Conservation (phyloP, 2,113 vertebrate species). For the Setophaga kirtlandii region DNA sequence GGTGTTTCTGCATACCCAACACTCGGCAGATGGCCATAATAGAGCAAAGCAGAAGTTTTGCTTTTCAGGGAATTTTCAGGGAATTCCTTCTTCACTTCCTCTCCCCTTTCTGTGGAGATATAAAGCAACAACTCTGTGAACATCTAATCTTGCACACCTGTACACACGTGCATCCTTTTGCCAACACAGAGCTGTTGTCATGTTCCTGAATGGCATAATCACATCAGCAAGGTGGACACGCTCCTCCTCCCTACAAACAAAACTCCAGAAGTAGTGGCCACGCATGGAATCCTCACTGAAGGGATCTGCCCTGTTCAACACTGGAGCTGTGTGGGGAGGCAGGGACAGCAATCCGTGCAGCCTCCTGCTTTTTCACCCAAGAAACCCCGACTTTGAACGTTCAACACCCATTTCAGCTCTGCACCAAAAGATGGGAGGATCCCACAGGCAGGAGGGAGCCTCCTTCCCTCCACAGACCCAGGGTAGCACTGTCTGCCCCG, state of each 20-base stretch:
- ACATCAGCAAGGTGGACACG: accelerated
- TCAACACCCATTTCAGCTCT: accelerated
- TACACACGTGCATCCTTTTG: not conserved
- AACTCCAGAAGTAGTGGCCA: accelerated
- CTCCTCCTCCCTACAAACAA: not conserved
- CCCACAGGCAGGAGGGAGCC: not conserved
- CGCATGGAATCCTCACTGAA: not conserved
- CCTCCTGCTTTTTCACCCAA: not conserved
- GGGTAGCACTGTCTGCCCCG: not conserved
- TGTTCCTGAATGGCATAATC: accelerated
- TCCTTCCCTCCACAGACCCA: no score
- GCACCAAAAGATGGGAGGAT: accelerated
- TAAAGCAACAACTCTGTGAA: accelerated
- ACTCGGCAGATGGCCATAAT: accelerated
- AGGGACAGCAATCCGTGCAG: not conserved
- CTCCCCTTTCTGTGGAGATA: not conserved
- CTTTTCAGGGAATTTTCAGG: not conserved
- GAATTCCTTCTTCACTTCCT: not conserved
- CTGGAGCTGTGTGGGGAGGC: not conserved
- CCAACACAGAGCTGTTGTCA: not conserved
- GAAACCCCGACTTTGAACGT: not conserved
- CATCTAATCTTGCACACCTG: accelerated
- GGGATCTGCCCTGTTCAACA: accelerated
- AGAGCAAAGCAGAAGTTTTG: not conserved
- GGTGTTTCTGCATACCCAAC: not conserved